Percentiles rank a stretch among this genome's conserved stretches.
These are phyloP conservation scores for Cryptoprocta ferox DNA, from an alignment of 2,797 vertebrate genomes.

Conservation along the genomic window DNA sequence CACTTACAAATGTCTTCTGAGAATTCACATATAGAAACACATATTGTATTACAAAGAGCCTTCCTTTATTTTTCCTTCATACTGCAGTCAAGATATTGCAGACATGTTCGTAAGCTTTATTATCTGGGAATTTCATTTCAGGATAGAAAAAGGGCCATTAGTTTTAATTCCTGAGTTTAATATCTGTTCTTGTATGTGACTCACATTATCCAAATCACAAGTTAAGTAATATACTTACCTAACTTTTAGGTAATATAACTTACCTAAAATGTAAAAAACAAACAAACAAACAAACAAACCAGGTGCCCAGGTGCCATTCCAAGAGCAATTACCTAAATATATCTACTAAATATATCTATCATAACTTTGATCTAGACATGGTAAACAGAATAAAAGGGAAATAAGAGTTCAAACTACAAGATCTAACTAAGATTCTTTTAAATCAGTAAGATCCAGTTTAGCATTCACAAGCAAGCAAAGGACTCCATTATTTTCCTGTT, in stretches of 20 bases:
- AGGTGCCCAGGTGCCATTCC: neutral
- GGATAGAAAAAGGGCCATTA: neutral
- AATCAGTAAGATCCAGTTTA: conserved; percentile 39
- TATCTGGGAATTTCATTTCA: conserved; percentile 48
- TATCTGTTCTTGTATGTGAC: neutral
- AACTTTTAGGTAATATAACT: no score
- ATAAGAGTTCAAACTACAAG: neutral
- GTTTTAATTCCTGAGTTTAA: neutral
- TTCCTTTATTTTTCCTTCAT: neutral
- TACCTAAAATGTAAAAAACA: neutral
- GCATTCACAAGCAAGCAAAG: conserved; percentile 49
- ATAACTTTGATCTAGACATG: neutral
- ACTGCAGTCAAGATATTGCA: neutral
- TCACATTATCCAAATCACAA: conserved; percentile 24
- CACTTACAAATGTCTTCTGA: conserved; percentile 14
- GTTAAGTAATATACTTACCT: neutral
- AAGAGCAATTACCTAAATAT: conserved; percentile 1
- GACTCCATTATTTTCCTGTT: conserved; percentile 70
- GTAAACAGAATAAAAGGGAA: neutral
- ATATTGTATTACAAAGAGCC: neutral
- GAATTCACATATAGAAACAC: conserved; percentile 12
- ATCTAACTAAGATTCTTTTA: conserved; percentile 18
- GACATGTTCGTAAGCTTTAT: neutral
- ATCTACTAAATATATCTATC: neutral
- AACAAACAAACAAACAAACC: neutral